Evolutionary conservation across 1,140 invertebrate species (phyloP).

Genomic region (Acarapis woodi): DNA sequence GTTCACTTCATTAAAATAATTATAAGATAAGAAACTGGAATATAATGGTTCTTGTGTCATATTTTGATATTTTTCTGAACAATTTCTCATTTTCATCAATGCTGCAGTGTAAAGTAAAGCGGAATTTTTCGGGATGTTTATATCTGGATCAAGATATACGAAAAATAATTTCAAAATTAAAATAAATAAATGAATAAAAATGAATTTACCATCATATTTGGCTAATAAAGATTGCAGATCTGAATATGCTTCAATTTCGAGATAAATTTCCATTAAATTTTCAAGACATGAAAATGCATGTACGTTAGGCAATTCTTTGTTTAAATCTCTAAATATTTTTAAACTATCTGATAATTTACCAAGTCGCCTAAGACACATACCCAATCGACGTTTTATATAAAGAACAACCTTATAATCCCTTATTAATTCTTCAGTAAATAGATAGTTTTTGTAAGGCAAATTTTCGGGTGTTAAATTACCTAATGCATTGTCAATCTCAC

Average conservation of each 20-base stretch:
- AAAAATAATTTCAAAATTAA: background rate
- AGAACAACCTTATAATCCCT: constrained; percentile 83
- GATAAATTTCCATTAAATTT: constrained; percentile 75
- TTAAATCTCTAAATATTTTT: constrained; percentile 31
- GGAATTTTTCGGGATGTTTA: constrained; percentile 74
- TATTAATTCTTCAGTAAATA: too few species aligned
- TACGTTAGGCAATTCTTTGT: constrained; percentile 90
- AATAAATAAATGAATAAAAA: background rate
- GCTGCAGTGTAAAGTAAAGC: constrained; percentile 93
- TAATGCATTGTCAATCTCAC: background rate
- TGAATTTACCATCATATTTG: constrained; percentile 45
- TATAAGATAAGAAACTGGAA: too few species aligned
- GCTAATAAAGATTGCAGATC: constrained; percentile 85
- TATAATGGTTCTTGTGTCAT: too few species aligned
- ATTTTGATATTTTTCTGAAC: constrained; percentile 60
- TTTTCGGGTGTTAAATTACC: background rate
- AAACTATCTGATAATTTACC: constrained; percentile 21
- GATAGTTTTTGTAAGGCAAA: too few species aligned
- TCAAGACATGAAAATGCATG: constrained; percentile 87
- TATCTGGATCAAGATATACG: constrained; percentile 26
- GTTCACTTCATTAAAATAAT: too few species aligned
- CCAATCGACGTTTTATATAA: constrained; percentile 68
- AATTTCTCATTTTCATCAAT: constrained; percentile 60
- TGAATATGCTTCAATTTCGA: constrained; percentile 86
- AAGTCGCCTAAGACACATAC: constrained; percentile 84